A percentile compares a stretch with the other conserved stretches of the same genome.
Evolutionary conservation across 2,797 vertebrate species (phyloP).

Genomic region (Pantherophis alleghaniensis): DNA sequence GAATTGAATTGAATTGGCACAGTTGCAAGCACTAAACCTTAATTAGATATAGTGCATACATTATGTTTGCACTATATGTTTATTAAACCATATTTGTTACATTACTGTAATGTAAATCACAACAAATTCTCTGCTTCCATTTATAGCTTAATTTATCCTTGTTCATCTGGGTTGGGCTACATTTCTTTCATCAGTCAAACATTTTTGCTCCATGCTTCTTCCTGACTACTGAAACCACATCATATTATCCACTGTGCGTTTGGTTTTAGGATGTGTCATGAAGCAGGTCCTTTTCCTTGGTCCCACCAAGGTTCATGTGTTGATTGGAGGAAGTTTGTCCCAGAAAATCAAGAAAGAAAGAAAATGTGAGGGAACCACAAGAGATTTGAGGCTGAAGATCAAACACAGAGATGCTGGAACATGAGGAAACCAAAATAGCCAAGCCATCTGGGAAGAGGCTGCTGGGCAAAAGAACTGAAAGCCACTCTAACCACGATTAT

Average conservation of each 20-base stretch:
- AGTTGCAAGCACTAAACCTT: background rate
- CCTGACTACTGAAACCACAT: slow-evolving; percentile 52
- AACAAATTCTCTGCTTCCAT: background rate
- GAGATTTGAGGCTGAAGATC: slow-evolving; percentile 66
- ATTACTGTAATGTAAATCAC: slow-evolving; percentile 1
- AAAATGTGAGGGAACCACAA: slow-evolving; percentile 65
- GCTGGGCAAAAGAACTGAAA: slow-evolving; percentile 53
- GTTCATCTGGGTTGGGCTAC: background rate
- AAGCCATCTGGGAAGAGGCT: slow-evolving; percentile 64
- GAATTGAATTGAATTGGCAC: background rate
- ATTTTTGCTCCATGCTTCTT: slow-evolving; percentile 42
- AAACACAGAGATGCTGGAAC: slow-evolving; percentile 66
- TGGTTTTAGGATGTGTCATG: slow-evolving; percentile 57
- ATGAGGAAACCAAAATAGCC: slow-evolving; percentile 57
- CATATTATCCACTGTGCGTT: slow-evolving; percentile 42
- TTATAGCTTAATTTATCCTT: background rate
- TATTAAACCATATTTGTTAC: background rate
- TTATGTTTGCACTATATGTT: background rate
- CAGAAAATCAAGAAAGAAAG: slow-evolving; percentile 27
- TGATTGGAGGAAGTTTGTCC: slow-evolving; percentile 58
- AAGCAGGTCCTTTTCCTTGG: slow-evolving; percentile 47
- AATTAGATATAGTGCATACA: background rate
- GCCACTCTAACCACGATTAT: slow-evolving; percentile 38
- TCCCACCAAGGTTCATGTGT: slow-evolving; percentile 55
- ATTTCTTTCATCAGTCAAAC: slow-evolving; percentile 30